These are phyloP conservation scores for Marronus borbonicus DNA, from an alignment of 2,888 invertebrate species.

Conservation along the genomic window DNA sequence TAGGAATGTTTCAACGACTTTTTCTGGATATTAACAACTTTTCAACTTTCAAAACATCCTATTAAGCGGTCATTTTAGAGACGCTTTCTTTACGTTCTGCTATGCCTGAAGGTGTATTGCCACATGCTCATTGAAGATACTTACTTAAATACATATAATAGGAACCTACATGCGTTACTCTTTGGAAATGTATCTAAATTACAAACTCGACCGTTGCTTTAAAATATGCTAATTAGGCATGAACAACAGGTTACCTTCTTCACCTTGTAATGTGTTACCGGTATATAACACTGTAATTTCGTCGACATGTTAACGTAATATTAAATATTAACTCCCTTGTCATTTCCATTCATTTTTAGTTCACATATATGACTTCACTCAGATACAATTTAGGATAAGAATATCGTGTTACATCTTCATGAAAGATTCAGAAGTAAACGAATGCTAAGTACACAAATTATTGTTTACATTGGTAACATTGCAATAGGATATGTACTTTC, in stretches of 20 bases:
- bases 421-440: not conserved
- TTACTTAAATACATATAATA: not conserved
- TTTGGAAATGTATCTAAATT: conserved; percentile 22
- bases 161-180: conserved; percentile 1
- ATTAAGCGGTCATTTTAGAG: conserved; percentile 28
- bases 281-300: conserved; percentile 24
- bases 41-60: conserved; percentile 15
- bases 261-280: not conserved
- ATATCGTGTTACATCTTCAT: conserved; percentile 8
- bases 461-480: not conserved
- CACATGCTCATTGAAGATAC: conserved; percentile 14
- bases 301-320: conserved; percentile 24
- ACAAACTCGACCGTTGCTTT: conserved; percentile 9
- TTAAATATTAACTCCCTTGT: conserved; percentile 14
- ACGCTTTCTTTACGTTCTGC: conserved; percentile 9
- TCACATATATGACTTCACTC: not conserved
- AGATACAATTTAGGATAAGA: not conserved
- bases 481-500: not conserved
- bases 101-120: conserved; percentile 24
- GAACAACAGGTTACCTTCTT: conserved; percentile 25
- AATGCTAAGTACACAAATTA: not conserved
- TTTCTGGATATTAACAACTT: conserved; percentile 12
- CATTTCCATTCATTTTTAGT: conserved; percentile 21
- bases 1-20: not conserved
- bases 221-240: conserved; percentile 32